A percentile compares a stretch with the other conserved stretches of the same genome.
Conservation (phyloP, 2,888 invertebrate genomes). For the Monoplex corrugatus region DNA sequence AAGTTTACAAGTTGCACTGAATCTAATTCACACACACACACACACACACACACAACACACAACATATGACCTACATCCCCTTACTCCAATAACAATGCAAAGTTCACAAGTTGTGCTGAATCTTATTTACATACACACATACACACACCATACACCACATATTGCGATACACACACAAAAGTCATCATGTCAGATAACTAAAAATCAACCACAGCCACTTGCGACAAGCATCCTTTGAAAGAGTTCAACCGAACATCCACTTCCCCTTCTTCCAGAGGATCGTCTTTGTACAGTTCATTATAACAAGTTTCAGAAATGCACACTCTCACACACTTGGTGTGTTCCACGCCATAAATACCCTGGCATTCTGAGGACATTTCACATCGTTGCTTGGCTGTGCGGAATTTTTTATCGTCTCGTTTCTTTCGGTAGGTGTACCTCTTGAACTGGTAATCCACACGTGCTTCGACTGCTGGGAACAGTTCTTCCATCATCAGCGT, state of each 20-base stretch:
- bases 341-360: conserved; percentile 67
- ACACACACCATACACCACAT: too few species aligned
- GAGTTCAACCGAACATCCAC: conserved; percentile 78
- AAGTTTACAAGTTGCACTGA: too few species aligned
- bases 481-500: not conserved
- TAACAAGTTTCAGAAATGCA: conserved; percentile 77
- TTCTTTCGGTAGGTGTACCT: conserved; percentile 59
- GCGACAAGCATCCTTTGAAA: conserved; percentile 79
- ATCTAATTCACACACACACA: too few species aligned
- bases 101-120: too few species aligned
- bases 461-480: not conserved
- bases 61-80: too few species aligned
- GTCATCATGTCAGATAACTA: too few species aligned
- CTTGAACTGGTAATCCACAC: conserved; percentile 52
- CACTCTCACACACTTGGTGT: conserved; percentile 73
- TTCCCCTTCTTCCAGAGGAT: conserved; percentile 80
- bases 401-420: conserved; percentile 72
- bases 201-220: conserved; percentile 49
- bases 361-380: conserved; percentile 74
- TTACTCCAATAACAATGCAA: too few species aligned
- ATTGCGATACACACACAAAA: too few species aligned
- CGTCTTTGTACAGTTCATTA: conserved; percentile 72
- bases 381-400: conserved; percentile 71
- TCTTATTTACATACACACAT: too few species aligned
- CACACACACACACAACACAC: too few species aligned